phyloP scores from a whole-genome alignment of 1,140 invertebrate genomes.

The Heliothis subflexa region DNA sequence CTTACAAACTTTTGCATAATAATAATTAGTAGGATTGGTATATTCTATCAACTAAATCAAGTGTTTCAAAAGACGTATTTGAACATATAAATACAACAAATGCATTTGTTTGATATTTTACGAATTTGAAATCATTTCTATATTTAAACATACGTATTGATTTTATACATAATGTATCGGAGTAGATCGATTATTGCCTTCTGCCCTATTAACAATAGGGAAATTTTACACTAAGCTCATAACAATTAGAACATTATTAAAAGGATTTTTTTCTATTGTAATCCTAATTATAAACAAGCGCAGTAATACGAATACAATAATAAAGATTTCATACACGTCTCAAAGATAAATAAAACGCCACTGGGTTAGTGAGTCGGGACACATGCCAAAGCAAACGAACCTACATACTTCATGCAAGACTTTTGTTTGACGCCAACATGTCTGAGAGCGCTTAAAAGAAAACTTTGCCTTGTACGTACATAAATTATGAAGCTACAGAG shows the following conservation, averaged over 20 bases:
- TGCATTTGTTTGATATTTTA: background rate
- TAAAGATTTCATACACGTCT: conserved; percentile 8
- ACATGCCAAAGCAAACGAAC: conserved; percentile 30
- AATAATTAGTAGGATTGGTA: too few species aligned
- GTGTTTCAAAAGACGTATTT: too few species aligned
- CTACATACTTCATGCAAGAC: conserved; percentile 21
- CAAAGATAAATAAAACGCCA: conserved; percentile 25
- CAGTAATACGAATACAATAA: background rate
- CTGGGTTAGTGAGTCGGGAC: conserved; percentile 29
- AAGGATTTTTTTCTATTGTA: background rate
- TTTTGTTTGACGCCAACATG: conserved; percentile 19
- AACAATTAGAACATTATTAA: background rate
- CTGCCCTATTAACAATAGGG: too few species aligned
- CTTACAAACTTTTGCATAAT: too few species aligned
- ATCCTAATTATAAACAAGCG: background rate
- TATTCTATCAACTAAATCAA: too few species aligned
- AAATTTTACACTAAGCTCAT: too few species aligned
- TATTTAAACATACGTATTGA: background rate
- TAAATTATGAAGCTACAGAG: conserved; percentile 13
- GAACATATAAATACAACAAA: too few species aligned
- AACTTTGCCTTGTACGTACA: conserved; percentile 11
- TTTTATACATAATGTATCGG: background rate
- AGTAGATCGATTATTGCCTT: background rate
- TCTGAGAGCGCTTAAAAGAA: conserved; percentile 26
- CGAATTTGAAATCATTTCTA: background rate